These are phyloP conservation scores for Venustaconcha ellipsiformis DNA, from an alignment of 1,140 invertebrate genomes.

Conservation along the genomic window DNA sequence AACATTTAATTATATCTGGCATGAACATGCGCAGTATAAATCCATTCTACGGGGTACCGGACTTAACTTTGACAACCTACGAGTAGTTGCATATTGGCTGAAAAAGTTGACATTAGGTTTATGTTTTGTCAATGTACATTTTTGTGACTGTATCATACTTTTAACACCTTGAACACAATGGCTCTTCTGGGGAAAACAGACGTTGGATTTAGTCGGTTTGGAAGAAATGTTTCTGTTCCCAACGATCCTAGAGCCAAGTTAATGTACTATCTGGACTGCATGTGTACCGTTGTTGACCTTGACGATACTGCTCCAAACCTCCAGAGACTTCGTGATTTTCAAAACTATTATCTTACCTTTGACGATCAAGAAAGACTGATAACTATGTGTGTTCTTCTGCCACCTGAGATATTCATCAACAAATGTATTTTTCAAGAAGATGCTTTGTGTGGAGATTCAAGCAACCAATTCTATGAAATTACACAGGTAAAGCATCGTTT, in stretches of 20 bases:
- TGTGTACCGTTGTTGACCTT: slow-evolving; percentile 24
- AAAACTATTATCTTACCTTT: slow-evolving; percentile 19
- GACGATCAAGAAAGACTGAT: slow-evolving; percentile 25
- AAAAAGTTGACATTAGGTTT: too few species aligned
- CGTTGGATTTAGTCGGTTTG: slow-evolving; percentile 3
- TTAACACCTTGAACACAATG: too few species aligned
- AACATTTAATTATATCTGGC: too few species aligned
- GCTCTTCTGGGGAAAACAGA: not conserved
- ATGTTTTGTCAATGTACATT: too few species aligned
- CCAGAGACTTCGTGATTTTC: slow-evolving; percentile 21
- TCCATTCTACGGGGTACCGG: too few species aligned
- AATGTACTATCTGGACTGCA: slow-evolving; percentile 41
- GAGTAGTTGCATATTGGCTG: too few species aligned
- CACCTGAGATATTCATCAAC: slow-evolving; percentile 22
- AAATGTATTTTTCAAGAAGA: slow-evolving; percentile 44
- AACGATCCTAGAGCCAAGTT: slow-evolving; percentile 29
- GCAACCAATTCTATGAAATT: slow-evolving; percentile 40
- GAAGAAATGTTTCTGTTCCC: slow-evolving; percentile 17
- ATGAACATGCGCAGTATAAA: too few species aligned
- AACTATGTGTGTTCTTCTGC: slow-evolving; percentile 20
- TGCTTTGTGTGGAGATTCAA: slow-evolving; percentile 31
- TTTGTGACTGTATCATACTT: too few species aligned
- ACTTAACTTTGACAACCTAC: too few species aligned
- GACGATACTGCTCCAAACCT: slow-evolving; percentile 20
- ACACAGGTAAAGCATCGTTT: slow-evolving; percentile 23